Percentiles rank a stretch among this genome's conserved stretches.
These are phyloP conservation scores for Corythornis cristatus DNA, from an alignment of 2,113 vertebrate species.

Conservation along the genomic window DNA sequence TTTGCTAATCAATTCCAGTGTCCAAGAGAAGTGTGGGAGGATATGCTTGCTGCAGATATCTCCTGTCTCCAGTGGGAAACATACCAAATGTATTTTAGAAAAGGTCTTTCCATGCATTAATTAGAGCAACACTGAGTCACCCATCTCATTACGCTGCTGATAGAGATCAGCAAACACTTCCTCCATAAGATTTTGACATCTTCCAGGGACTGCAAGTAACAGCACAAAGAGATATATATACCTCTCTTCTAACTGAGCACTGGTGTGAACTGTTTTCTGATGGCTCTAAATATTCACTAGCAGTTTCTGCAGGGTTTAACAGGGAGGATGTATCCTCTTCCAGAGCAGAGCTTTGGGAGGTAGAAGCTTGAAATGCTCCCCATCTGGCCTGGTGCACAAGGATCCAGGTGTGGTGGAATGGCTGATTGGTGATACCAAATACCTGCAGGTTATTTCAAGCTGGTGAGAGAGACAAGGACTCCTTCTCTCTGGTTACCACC, in stretches of 20 bases:
- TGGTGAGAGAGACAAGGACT: not conserved
- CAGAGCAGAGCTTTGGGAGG: not conserved
- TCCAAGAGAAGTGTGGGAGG: slow-evolving; percentile 13
- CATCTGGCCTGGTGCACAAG: not conserved
- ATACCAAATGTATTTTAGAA: slow-evolving; percentile 16
- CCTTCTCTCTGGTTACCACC: not conserved
- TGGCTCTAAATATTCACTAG: not conserved
- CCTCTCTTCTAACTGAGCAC: not conserved
- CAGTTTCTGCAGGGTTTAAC: not conserved
- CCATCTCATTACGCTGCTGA: slow-evolving; percentile 5
- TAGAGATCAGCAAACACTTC: slow-evolving; percentile 21
- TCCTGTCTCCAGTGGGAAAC: slow-evolving; percentile 16
- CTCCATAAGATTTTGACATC: not conserved
- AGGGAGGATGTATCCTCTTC: not conserved
- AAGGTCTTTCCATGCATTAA: slow-evolving; percentile 31
- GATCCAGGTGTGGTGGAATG: not conserved
- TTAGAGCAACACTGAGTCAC: slow-evolving; percentile 47
- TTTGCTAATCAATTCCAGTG: not conserved
- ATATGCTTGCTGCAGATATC: not conserved
- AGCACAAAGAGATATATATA: not conserved
- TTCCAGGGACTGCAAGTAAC: not conserved
- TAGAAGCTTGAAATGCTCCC: not conserved
- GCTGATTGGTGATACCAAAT: not conserved
- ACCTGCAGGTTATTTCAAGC: not conserved
- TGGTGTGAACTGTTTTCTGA: not conserved